phyloP scores from a whole-genome alignment of 2,113 vertebrate genomes.

The Cisticola juncidis region DNA sequence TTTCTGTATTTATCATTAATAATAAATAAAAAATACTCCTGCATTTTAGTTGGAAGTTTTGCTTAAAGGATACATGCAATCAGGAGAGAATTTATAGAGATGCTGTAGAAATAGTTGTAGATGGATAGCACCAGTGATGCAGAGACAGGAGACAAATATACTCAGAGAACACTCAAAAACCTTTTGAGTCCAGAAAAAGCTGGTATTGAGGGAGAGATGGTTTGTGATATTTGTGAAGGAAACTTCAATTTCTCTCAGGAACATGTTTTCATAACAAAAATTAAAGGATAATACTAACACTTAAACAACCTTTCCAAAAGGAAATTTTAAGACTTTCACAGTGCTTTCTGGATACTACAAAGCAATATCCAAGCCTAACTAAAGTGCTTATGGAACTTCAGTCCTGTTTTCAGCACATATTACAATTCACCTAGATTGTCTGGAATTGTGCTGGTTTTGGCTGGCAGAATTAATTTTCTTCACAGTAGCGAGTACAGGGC shows the following conservation, averaged over 20 bases:
- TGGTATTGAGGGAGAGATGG: not conserved
- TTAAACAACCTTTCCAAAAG: not conserved
- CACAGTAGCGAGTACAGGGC: no score
- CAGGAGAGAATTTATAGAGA: not conserved
- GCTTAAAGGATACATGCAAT: not conserved
- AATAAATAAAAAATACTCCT: not conserved
- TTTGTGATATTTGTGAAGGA: not conserved
- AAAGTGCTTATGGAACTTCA: not conserved
- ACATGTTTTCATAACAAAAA: not conserved
- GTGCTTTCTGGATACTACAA: not conserved
- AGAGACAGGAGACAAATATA: not conserved
- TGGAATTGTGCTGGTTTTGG: not conserved
- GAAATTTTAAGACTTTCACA: not conserved
- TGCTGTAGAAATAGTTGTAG: not conserved
- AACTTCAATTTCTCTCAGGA: not conserved
- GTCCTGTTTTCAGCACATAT: not conserved
- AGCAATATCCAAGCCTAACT: not conserved
- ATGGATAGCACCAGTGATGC: rapidly evolving
- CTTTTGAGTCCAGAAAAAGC: not conserved
- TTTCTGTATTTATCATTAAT: not conserved
- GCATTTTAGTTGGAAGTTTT: not conserved
- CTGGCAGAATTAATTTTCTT: not conserved
- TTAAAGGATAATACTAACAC: not conserved
- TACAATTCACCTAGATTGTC: not conserved
- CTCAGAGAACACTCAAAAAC: not conserved